Evolutionary conservation across 64 coral and sea anemone genomes (phyloP), one percentile per base, ranked within the genome.

Genomic region (Montipora foliosa): DNA sequence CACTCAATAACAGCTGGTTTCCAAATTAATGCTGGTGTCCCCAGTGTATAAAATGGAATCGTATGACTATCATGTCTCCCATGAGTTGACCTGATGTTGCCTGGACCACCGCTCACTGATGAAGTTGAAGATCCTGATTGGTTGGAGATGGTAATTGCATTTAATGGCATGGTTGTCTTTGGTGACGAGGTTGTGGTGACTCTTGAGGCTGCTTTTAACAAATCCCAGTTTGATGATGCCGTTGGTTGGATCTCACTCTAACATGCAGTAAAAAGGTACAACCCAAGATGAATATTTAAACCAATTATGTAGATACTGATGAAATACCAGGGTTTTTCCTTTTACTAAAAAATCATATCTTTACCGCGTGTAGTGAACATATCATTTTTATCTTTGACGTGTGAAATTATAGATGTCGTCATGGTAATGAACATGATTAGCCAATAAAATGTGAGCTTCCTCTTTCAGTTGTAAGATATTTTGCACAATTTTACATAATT

Each of bases 1-100:
- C 95, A 97, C 70, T 97, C 95, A 16, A 84, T 94, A 24, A 94
- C 75, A 37, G 93, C 93, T 2, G 95, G 95, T 5, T 46, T 91
- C 95, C 95, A 97, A 12, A 80, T 12, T 14, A 16, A 45, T 7
- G 24, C 66, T 70, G 76, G 77, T 0, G 75, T 48, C 46, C 19
- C 21, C 75, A 93, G 25, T 4, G 91, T 87, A 20, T 45, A 52
- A 17, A 93, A 67, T 10, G 25, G 55, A 78, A 92, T 19, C 2
- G 45, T 13, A 16, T 6, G 15, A 58, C 67, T n/a, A 82, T 6
- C 5, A 22, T 6, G 59, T 49, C 16, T 92, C 73, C 46, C 46
- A 47, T 66, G 61, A 44, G 1, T 81, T 71, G 44, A 76, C 11
- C 17, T 79, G 6, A 61, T 13, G 13, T 24, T 59, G 4, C 8